Base-by-base conservation (phyloP, 2,797 vertebrate genomes). In the Sebastes hopkinsi region DNA sequence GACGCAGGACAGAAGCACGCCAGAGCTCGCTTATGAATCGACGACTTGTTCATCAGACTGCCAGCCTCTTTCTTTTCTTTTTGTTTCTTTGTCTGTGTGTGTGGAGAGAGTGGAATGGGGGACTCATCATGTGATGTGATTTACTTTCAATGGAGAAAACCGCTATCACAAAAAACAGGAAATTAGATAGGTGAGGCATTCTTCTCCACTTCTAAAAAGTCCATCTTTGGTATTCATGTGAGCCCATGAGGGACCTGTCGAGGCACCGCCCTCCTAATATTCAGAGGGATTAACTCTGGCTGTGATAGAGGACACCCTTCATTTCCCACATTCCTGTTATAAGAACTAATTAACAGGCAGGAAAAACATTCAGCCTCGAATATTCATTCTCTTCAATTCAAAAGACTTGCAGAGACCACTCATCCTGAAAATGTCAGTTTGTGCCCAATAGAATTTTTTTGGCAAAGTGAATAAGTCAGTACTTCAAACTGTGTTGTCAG, bases 311-410 rank as follows among this genome's bases (percentile, higher is more conserved):
- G 87, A 90, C 83, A 88, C 84, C 87, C 78, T 88, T 90, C 79
- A 86, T 89, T 90, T 85, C 84, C 82, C 77, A 87, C 86, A 87
- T 84, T 91, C 55, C 66, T 81, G 72, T 84, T 88, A 74, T 79
- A 86, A 85, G 82, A 92, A 84, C 89, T 92, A 91, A 94, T 94
- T 92, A 94, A 91, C 70, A 83, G 73, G 74, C 75, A 59, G 79
- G 34, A 72, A 88, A 89, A 85, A 90, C 75, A 77, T 80, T 88
- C 79, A 84, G 59, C 75, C 81, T 77, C 5, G 3, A 90, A 89
- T 81, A 92, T 85, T 89, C 68, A 86, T 81, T 87, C 70, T 72
- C 52, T 80, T 90, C 79, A 62, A 82, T 83, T 90, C 78, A 87
- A 91, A 90, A 83, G 81, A 83, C 75, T 89, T 60, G 64, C 81